phyloP scores from a whole-genome alignment of 2,797 vertebrate genomes.

The Coilia nasus region DNA sequence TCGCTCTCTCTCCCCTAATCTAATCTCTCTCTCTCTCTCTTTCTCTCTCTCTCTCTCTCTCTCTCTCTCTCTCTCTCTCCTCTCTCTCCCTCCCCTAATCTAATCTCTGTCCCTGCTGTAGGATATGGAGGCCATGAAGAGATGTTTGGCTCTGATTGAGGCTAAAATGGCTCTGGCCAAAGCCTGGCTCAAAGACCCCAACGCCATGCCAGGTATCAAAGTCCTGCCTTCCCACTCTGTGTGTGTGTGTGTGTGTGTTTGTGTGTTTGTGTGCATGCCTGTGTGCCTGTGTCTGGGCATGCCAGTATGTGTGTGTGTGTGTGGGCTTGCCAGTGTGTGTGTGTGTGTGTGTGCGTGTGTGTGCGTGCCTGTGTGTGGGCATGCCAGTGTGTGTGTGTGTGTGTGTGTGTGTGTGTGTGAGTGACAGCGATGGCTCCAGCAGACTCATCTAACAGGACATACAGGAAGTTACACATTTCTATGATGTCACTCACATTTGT shows the following conservation, averaged over 20 bases:
- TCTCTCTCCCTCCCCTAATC: neutral
- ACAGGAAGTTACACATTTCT: no score
- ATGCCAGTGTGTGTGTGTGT: no score
- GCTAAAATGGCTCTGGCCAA: constrained; percentile 95
- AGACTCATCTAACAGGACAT: no score
- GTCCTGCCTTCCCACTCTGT: neutral
- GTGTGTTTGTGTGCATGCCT: constrained; percentile 22
- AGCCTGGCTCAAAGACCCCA: constrained; percentile 93
- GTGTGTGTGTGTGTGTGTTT: constrained; percentile 6
- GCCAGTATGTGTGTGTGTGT: neutral
- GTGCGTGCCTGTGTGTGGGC: no score
- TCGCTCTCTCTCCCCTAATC: neutral
- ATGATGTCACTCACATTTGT: no score
- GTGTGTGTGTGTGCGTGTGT: neutral
- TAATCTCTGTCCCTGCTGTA: constrained; percentile 61
- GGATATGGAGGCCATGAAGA: constrained; percentile 98
- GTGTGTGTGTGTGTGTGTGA: no score
- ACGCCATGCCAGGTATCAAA: constrained; percentile 86
- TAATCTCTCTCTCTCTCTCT: constrained; percentile 8
- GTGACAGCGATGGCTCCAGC: no score
- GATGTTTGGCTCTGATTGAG: constrained; percentile 92
- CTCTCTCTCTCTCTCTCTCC: neutral
- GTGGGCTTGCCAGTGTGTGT: neutral
- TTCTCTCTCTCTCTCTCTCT: neutral
- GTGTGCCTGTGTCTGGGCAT: neutral